Evolutionary conservation across 2,888 invertebrate genomes (phyloP), one percentile per base, ranked within the genome.

Genomic region (Allacma fusca): DNA sequence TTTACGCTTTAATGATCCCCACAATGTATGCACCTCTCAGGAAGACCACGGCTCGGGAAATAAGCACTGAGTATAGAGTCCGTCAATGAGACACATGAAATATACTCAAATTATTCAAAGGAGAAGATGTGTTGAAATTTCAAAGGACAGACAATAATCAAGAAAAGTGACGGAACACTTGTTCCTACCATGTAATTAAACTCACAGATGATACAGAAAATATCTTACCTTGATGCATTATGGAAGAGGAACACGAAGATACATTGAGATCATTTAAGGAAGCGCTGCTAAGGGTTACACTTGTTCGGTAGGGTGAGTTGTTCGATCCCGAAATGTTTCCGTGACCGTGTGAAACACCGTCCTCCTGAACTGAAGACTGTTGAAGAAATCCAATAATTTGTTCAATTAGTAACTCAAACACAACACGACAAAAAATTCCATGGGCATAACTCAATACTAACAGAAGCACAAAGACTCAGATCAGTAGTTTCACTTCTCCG

Each of bases 251-350:
- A 62, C 67, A 59, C 59, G 76, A 75, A 76, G 79, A 81, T 19
- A 40, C 40, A 65, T 67, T 77, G 77, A 77, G 77, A 77, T 77
- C 77, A 77, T 43, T 77, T 72, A 77, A 72, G 74, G 83, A 80
- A 77, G 81, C 79, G 69, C 77, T 81, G 71, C 81, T 80, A 72
- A 82, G 79, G 43, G 78, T 81, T 79, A 80, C 81, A 75, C 79
- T 81, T 73, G 79, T 82, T 76, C 82, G 80, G 80, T 79, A 80
- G 71, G 81, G 34, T 70, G 74, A 74, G 21, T 19, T 43, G 44
- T 78, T 79, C 26, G 81, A 74, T 9, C 77, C 70, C 69, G 79
- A 74, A 78, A 76, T 62, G 77, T 78, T 69, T 59, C 65, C 62
- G 34, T 59, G 59, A 43, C 29, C n/a, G 43, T 64, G 71, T 9